Base-by-base conservation (phyloP, 2,888 invertebrate species). In the Muscina levida region DNA sequence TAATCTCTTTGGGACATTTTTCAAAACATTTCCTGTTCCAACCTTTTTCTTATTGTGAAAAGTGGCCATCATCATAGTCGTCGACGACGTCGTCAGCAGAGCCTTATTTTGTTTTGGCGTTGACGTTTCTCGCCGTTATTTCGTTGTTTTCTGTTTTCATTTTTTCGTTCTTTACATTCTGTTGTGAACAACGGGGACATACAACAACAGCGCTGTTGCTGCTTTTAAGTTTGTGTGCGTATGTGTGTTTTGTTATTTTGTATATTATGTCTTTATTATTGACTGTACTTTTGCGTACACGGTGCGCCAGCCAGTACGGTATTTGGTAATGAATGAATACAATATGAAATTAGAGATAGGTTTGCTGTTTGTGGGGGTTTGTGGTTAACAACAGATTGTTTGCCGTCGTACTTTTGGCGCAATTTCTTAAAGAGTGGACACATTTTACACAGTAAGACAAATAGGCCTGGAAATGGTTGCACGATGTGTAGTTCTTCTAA, bases 271-370 rank as follows among this genome's bases (percentile, higher is more conserved):
- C 72, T 22, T 71, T 22, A 67, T 67, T 73, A 73, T 77, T 73
- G 73, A 80, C 80, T 80, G 80, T 80, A 80, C 80, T 80, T 79
- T 80, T 77, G 53, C 62, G 62, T 62, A 39, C 42, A 19, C 42
- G 22, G 22, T 17, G n/a, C n/a, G n/a, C n/a, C 48, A 17, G 6
- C 2, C 15, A 15, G 37, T 31, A 59, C 62, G 42, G 19, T 62
- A 42, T 62, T 62, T 31, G 57, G 42, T 42, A 62, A 57, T 57
- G 57, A 62, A 62, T 62, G 62, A 62, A 62, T 22, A 15, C 15
- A 15, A 8, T 39, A 51, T 19, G 42, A 62, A 62, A 42, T 11
- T 59, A 17, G 1, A 17, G 15, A 22, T 31, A 53, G 24, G 24
- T 53, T 22, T 53, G 11, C n/a, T n/a, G 53, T 5, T 24, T 11